These are phyloP conservation scores for Catamblyrhynchus diadema DNA, from an alignment of 2,797 vertebrate species.

Conservation along the genomic window DNA sequence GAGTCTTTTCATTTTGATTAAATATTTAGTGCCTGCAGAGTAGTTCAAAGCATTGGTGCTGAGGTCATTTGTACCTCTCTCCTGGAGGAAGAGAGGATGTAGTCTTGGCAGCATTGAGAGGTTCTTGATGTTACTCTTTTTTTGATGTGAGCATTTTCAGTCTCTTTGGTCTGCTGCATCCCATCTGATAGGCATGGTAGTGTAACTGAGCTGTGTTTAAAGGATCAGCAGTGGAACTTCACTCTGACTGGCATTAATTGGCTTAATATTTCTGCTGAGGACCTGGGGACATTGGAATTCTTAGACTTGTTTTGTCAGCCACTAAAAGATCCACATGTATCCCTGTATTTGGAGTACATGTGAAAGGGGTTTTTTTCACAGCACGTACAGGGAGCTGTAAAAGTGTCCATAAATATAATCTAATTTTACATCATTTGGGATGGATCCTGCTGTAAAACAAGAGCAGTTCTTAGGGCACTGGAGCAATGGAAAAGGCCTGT, in stretches of 20 bases:
- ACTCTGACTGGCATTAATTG: background rate
- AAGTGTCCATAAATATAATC: background rate
- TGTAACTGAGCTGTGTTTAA: background rate
- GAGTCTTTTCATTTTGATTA: background rate
- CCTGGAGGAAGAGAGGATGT: background rate
- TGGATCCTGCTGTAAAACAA: background rate
- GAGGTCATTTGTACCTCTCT: background rate
- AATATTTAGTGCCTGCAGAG: background rate
- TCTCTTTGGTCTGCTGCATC: background rate
- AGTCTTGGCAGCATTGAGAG: background rate
- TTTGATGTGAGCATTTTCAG: background rate
- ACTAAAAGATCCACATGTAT: background rate
- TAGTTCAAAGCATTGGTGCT: background rate
- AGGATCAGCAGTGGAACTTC: background rate
- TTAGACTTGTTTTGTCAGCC: background rate
- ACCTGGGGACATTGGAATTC: background rate
- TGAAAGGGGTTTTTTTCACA: background rate
- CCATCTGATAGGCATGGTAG: background rate
- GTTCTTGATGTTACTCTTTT: background rate
- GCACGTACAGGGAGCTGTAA: background rate
- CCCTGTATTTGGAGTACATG: background rate
- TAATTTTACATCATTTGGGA: background rate
- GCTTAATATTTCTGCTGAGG: background rate
- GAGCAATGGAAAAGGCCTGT: background rate
- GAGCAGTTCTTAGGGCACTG: background rate